Base-by-base conservation (phyloP, 92 coral and sea anemone genomes). In the Galaxea fascicularis region DNA sequence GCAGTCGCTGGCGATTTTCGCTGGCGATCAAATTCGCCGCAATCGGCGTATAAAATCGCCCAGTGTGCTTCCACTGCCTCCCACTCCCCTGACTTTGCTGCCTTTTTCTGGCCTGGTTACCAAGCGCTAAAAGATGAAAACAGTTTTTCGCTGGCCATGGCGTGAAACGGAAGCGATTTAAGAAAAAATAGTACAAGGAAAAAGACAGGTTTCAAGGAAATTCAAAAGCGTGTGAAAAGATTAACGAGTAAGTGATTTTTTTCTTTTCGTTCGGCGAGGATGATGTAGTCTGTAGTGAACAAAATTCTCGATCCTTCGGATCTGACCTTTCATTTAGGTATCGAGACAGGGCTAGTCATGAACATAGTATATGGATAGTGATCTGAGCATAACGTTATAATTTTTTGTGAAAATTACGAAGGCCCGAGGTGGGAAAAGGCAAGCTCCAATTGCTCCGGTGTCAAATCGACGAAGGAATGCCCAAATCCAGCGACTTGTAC, bases 161-260 rank as follows among this genome's bases (percentile, higher is more conserved):
- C 25, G 65, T 60, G 65, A 60, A 60, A 60, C 12, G 22, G 21
- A 60, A 25, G 12, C 8, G 28, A 4, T 60, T 60, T n/a, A 63
- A 25, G 49, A 49, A 14, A 72, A 54, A 18, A 15, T 0, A 26
- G 63, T 11, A 26, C 10, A 45, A 64, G 54, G 77, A 81, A 68
- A 20, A 49, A 53, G 78, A 69, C 24, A 68, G 78, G 21, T 81
- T 81, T 69, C 86, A 30, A 44, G 86, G 78, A 65, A 30, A 51
- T 70, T 69, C 77, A 67, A 69, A 81, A 81, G 86, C 77, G 47
- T 24, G 78, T 51, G 81, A 58, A 74, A 74, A 74, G 69, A 44
- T 71, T 62, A 83, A 17, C 87, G 64, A 83, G 74, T 83, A 73
- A 81, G 86, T 81, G 86, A 81, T 29, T 76, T 76, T 76, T 76